Evolutionary conservation across 2,888 invertebrate species (phyloP), one percentile per base, ranked within the genome.

Genomic region (Lordiphosa fenestrarum): DNA sequence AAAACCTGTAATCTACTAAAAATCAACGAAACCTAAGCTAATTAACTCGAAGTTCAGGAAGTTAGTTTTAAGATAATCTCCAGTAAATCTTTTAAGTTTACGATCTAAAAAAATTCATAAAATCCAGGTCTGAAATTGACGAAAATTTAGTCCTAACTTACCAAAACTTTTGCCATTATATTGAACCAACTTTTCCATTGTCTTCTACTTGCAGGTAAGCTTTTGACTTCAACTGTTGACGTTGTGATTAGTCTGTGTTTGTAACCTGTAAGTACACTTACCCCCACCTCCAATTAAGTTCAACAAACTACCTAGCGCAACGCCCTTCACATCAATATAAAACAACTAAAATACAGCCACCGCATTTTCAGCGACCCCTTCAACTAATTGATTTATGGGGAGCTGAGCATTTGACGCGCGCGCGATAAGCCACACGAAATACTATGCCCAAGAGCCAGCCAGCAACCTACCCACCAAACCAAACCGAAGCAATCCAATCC

Each of bases 351-450:
- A 21, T 10, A 4, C 10, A 25, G 49, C 49, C 25, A 38, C 39
- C 33, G 47, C 47, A 36, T 15, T 21, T 48, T 48, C 30, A 40
- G 21, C 23, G 13, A 37, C 44, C 36, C 36, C 33, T 56, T 19
- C 47, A 38, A 46, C 80, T 80, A 75, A 75, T 75, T 83, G 75
- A 75, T 75, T 75, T 80, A 75, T 75, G 78, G 54, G 23, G 53
- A 55, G 55, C 56, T 37, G 49, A 33, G 60, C 68, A 74, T 71
- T 80, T 53, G 67, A 61, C 49, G 62, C 40, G 44, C 49, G 66
- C 66, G 81, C 71, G 82, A 74, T 74, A 65, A 64, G 40, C 75
- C 52, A 62, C 78, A 75, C 82, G 82, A 74, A 74, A 55, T 40
- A 40, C 3, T 40, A 40, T 75, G 78, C 71, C 68, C 64, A 25